Conservation (phyloP, 1,140 invertebrate species). For the Ooceraea biroi region DNA sequence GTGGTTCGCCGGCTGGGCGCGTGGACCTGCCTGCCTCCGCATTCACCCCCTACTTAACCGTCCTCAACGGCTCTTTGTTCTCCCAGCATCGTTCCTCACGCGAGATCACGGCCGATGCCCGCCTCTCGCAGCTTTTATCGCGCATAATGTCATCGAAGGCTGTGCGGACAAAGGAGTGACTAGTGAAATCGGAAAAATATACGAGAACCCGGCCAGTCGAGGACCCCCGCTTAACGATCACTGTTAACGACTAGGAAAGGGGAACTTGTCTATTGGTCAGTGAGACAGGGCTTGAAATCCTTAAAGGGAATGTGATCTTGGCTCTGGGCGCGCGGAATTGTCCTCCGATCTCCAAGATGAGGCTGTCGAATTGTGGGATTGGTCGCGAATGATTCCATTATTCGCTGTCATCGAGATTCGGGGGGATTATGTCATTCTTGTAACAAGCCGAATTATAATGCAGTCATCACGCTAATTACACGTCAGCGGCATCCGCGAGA, state of each 20-base stretch:
- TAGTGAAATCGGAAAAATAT: conserved; percentile 68
- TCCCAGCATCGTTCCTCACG: conserved; percentile 7
- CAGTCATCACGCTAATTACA: neutral
- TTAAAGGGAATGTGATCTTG: conserved; percentile 66
- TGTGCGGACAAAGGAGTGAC: conserved; percentile 59
- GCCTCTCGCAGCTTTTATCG: conserved; percentile 66
- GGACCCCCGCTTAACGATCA: conserved; percentile 70
- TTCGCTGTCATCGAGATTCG: neutral
- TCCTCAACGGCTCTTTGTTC: conserved; percentile 62
- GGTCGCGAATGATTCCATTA: conserved; percentile 8
- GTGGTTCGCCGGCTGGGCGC: neutral
- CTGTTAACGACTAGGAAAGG: conserved; percentile 71
- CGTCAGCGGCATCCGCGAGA: conserved; percentile 3
- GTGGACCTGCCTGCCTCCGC: neutral
- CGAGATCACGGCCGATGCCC: conserved; percentile 55
- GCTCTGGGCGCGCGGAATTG: neutral
- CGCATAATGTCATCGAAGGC: conserved; percentile 63
- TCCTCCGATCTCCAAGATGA: conserved; percentile 16
- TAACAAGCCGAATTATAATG: neutral
- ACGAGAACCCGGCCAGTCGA: conserved; percentile 54
- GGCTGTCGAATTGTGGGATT: neutral
- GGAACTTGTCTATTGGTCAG: conserved; percentile 57
- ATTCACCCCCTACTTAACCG: conserved; percentile 39
- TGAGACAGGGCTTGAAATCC: conserved; percentile 24
- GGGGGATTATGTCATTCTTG: neutral